phyloP scores from a whole-genome alignment of 2,888 invertebrate genomes.

The Ectemnius cavifrons region DNA sequence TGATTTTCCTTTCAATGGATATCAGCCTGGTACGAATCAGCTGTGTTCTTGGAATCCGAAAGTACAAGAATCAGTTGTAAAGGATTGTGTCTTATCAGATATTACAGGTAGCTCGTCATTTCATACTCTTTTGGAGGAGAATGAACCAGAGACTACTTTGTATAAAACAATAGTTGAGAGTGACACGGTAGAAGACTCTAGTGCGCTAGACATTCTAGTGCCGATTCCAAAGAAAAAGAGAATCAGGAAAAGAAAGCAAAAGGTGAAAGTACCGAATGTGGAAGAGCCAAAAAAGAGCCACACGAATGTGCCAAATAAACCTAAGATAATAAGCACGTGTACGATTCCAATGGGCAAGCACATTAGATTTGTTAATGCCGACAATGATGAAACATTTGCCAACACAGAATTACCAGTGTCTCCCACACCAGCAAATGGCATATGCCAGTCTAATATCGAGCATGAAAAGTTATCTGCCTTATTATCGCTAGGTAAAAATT shows the following conservation, averaged over 20 bases:
- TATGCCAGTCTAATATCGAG: slow-evolving; percentile 59
- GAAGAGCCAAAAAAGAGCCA: neutral
- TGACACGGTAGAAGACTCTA: slow-evolving; percentile 26
- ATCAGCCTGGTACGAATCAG: too few species aligned
- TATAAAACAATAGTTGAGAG: slow-evolving; percentile 41
- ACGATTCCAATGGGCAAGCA: slow-evolving; percentile 64
- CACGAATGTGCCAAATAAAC: slow-evolving; percentile 52
- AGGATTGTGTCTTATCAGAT: slow-evolving; percentile 24
- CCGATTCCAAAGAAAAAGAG: slow-evolving; percentile 58
- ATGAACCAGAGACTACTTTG: slow-evolving; percentile 8
- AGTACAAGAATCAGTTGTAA: neutral
- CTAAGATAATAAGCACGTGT: slow-evolving; percentile 61
- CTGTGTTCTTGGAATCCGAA: too few species aligned
- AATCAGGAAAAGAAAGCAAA: slow-evolving; percentile 48
- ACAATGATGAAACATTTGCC: slow-evolving; percentile 38
- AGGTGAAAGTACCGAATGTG: neutral
- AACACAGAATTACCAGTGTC: slow-evolving; percentile 14
- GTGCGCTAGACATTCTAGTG: neutral
- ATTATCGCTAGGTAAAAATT: slow-evolving; percentile 62
- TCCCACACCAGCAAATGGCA: slow-evolving; percentile 37
- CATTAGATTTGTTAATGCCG: slow-evolving; percentile 63
- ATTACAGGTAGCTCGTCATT: slow-evolving; percentile 25
- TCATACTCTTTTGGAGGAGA: slow-evolving; percentile 52
- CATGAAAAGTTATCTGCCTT: slow-evolving; percentile 57
- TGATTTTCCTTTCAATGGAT: too few species aligned